Conservation (phyloP, 35 echinoderm and acorn worm genomes). For the Chiridota heheva region DNA sequence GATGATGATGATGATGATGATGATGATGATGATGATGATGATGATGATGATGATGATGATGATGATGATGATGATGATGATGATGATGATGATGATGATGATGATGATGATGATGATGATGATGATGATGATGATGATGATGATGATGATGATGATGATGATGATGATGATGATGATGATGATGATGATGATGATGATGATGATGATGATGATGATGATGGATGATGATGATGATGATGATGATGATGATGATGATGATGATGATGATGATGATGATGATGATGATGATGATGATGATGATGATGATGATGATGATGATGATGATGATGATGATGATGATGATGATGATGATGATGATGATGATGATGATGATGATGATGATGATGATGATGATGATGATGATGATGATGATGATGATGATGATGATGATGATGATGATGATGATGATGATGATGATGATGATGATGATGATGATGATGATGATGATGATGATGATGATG, state of each 20-base stretch:
- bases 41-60: neutral
- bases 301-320: neutral
- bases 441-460: neutral
- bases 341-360: neutral
- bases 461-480: neutral
- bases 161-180: conserved; percentile 9
- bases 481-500: neutral
- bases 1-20: neutral
- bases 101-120: neutral
- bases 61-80: neutral
- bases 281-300: conserved; percentile 8
- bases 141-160: conserved; percentile 8
- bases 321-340: neutral
- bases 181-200: neutral
- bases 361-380: neutral
- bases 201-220: too few species aligned
- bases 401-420: neutral
- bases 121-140: neutral
- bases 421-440: neutral
- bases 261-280: conserved; percentile 9
- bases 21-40: neutral
- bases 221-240: too few species aligned
- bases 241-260: neutral
- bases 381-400: neutral
- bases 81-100: neutral